phyloP scores from a whole-genome alignment of 1,140 invertebrate species.

The Leptestheria dahalacensis region DNA sequence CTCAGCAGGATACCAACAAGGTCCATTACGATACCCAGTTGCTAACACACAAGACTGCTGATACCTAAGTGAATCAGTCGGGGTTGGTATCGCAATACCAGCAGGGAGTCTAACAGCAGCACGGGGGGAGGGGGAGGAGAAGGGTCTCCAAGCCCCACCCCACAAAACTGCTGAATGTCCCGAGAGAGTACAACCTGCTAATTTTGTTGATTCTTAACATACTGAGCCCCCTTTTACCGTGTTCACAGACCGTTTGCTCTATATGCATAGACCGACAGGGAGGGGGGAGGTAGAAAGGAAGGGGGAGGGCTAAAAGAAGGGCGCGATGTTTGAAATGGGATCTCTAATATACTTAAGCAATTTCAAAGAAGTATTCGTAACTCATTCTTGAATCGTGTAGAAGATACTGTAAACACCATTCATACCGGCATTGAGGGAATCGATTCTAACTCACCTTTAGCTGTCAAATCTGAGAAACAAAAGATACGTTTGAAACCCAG shows the following conservation, averaged over 20 bases:
- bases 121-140: neutral
- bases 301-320: neutral
- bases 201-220: neutral
- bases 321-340: neutral
- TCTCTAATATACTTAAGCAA: no score
- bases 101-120: neutral
- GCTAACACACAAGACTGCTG: neutral
- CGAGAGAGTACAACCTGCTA: neutral
- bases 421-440: no score
- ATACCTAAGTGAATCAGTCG: neutral
- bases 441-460: no score
- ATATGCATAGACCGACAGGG: neutral
- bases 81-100: neutral
- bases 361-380: no score
- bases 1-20: neutral
- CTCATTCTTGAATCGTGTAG: no score
- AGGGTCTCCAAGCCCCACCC: neutral
- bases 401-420: no score
- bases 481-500: no score
- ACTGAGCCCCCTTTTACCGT: neutral
- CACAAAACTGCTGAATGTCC: no score
- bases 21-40: neutral
- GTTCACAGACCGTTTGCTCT: neutral
- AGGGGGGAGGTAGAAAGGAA: neutral
- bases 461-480: no score